Base-by-base conservation (phyloP, 2,888 invertebrate genomes). In the Seira ritae region DNA sequence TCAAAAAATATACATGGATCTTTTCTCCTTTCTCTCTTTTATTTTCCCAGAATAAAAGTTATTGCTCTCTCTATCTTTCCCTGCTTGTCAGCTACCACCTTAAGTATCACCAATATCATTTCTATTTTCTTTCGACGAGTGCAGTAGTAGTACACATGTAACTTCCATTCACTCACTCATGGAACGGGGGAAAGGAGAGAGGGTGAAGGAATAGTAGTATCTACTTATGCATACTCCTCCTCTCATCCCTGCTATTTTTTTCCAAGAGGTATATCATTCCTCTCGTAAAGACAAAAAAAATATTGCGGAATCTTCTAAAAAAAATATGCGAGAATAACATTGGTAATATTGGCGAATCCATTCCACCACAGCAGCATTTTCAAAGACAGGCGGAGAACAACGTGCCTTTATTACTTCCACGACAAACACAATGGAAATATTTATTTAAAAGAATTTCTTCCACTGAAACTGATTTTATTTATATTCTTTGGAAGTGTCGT, bases 1-100 rank as follows among this genome's bases (percentile, higher is more conserved):
- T 78, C 67, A 80, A 65, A 31, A 31, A 83, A 76, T 67, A 46
- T 31, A 60, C 24, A 62, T 62, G 62, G 62, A 62, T 62, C 62
- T 62, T 71, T 19, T 50, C 8, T 66, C 12, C 17, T 24, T 24
- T 20, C 66, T 31, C 20, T 71, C 55, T 71, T 50, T 24, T 68
- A 37, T 68, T 37, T 37, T 31, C 68, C 15, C 10, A 31, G 68
- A 68, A 37, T 37, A 68, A 24, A 68, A 68, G 42, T 68, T 37
- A 24, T 68, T 37, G 31, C 68, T 68, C 31, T 68, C 19, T 68
- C 31, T 24, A 37, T 68, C 42, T 68, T n/a, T 68, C n/a, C 22
- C 10, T 66, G 66, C 22, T 23, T 19, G 20, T 19, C 60, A 19
- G 20, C 20, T 60, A 17, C 55, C 17, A 62, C 62, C 62, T 62